These are phyloP conservation scores for Zoanthus sociatus DNA, from an alignment of 92 coral and sea anemone species.

Conservation along the genomic window DNA sequence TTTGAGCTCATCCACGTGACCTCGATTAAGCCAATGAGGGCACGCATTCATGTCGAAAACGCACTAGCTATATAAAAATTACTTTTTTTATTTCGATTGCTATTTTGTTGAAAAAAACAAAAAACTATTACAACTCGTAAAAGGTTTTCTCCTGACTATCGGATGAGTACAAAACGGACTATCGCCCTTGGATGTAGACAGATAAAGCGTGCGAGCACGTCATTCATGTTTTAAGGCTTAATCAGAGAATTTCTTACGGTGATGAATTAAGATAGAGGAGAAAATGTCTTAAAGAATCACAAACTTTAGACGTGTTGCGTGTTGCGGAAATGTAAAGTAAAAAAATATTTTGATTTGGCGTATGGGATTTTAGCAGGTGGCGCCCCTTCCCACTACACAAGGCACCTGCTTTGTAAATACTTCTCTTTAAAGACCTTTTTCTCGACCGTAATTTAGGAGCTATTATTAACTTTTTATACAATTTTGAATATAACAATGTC, in stretches of 20 bases:
- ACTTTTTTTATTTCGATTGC: too few relatives aligned
- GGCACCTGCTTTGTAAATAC: conserved; percentile 33
- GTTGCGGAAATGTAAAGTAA: background rate
- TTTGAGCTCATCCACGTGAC: too few relatives aligned
- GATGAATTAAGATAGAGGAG: too few relatives aligned
- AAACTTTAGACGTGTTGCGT: background rate
- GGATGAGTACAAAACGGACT: background rate
- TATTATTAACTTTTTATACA: too few relatives aligned
- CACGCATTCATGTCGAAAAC: too few relatives aligned
- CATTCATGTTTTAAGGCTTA: background rate
- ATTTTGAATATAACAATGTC: background rate
- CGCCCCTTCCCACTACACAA: background rate
- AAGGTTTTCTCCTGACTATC: too few relatives aligned
- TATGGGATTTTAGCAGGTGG: conserved; percentile 10
- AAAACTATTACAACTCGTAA: too few relatives aligned
- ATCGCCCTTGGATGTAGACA: background rate
- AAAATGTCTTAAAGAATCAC: background rate
- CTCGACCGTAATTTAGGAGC: background rate
- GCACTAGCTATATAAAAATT: too few relatives aligned
- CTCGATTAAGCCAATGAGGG: too few relatives aligned
- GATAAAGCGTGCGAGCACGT: background rate
- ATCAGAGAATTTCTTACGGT: background rate
- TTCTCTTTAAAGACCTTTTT: background rate
- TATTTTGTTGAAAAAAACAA: too few relatives aligned
- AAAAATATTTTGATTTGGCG: background rate